Evolutionary conservation across 2,113 vertebrate genomes (phyloP).

Genomic region (Gadus chalcogrammus): DNA sequence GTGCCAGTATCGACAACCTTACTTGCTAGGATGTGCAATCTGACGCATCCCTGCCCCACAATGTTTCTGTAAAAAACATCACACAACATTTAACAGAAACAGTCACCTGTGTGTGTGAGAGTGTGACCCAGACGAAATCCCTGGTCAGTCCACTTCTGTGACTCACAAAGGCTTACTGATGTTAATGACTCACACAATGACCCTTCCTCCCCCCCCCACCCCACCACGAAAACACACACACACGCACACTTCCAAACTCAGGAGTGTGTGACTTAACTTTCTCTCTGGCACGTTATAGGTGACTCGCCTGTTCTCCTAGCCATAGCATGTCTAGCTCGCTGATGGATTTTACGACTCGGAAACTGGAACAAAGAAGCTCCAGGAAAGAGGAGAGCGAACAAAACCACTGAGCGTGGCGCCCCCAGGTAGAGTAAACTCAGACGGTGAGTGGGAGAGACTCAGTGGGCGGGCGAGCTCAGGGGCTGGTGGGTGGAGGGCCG

Average conservation of each 20-base stretch:
- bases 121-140: slow-evolving; percentile 50
- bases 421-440: slow-evolving; percentile 52
- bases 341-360: slow-evolving; percentile 38
- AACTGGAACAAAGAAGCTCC: slow-evolving; percentile 10
- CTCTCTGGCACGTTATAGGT: slow-evolving; percentile 45
- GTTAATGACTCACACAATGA: slow-evolving; percentile 59
- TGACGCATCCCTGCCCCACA: slow-evolving; percentile 41
- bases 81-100: slow-evolving; percentile 44
- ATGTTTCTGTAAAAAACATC: slow-evolving; percentile 43
- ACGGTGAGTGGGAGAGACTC: slow-evolving; percentile 64
- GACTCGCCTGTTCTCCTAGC: slow-evolving; percentile 44
- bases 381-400: slow-evolving; percentile 16
- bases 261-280: slow-evolving; percentile 61
- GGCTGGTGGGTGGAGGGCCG: slow-evolving; percentile 25
- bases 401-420: slow-evolving; percentile 31
- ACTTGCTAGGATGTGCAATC: slow-evolving; percentile 42
- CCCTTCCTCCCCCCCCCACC: slow-evolving; percentile 30
- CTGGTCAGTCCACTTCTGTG: slow-evolving; percentile 46
- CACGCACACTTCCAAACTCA: slow-evolving; percentile 37
- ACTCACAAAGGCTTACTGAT: not conserved
- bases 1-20: slow-evolving; percentile 43
- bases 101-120: not conserved
- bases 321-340: slow-evolving; percentile 36
- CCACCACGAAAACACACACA: slow-evolving; percentile 42
- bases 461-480: slow-evolving; percentile 50